phyloP scores from a whole-genome alignment of 2,797 vertebrate species.

The Spheniscus humboldti region DNA sequence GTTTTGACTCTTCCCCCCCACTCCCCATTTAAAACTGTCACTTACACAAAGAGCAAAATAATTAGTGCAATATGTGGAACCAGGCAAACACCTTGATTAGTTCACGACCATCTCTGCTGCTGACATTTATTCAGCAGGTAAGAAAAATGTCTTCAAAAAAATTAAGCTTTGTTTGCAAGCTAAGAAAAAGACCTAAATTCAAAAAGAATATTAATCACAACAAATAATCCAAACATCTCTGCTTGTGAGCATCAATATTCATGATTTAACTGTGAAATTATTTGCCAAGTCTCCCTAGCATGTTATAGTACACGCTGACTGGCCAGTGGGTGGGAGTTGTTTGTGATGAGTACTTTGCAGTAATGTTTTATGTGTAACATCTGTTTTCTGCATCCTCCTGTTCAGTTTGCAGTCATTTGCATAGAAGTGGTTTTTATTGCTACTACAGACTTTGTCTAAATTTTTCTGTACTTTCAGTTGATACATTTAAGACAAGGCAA shows the following conservation, averaged over 20 bases:
- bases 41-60: neutral
- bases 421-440: neutral
- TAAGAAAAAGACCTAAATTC: neutral
- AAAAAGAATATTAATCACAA: constrained; percentile 18
- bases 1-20: neutral
- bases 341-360: constrained; percentile 26
- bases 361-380: constrained; percentile 48
- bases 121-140: neutral
- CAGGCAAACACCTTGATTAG: neutral
- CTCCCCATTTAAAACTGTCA: neutral
- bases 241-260: constrained; percentile 24
- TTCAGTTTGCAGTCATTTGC: constrained; percentile 18
- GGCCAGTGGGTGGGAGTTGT: constrained; percentile 32
- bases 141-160: neutral
- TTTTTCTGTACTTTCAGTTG: neutral
- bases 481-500: neutral
- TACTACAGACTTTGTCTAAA: neutral
- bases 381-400: constrained; percentile 30
- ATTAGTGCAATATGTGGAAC: neutral
- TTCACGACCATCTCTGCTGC: neutral
- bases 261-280: constrained; percentile 27
- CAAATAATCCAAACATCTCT: constrained; percentile 22
- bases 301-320: constrained; percentile 28
- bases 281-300: constrained; percentile 31
- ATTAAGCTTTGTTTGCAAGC: neutral